Conservation (phyloP, 2,888 invertebrate genomes). For the Hipparchia sbordonii region DNA sequence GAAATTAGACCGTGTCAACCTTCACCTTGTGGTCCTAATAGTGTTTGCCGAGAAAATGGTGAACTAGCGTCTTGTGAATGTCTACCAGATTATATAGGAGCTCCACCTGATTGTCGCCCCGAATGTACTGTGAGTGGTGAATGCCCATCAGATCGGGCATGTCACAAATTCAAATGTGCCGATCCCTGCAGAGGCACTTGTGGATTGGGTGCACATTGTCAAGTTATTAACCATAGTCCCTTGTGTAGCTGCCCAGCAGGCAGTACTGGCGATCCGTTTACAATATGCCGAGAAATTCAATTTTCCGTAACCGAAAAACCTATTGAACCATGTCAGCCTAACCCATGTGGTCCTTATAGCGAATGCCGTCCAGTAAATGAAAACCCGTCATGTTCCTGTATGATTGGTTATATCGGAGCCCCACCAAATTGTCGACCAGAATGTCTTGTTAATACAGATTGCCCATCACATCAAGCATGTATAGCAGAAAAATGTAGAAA, state of each 20-base stretch:
- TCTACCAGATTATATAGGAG: slow-evolving; percentile 85
- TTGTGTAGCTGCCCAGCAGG: slow-evolving; percentile 88
- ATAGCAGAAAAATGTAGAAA: slow-evolving; percentile 91
- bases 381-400: slow-evolving; percentile 90
- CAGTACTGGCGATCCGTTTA: slow-evolving; percentile 86
- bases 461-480: slow-evolving; percentile 90
- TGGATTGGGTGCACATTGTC: slow-evolving; percentile 87
- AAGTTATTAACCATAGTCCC: slow-evolving; percentile 91
- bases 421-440: slow-evolving; percentile 93
- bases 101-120: slow-evolving; percentile 88
- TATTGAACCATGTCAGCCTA: slow-evolving; percentile 86
- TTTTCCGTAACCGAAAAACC: slow-evolving; percentile 53
- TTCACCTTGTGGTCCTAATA: slow-evolving; percentile 89
- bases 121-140: slow-evolving; percentile 91
- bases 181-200: slow-evolving; percentile 91
- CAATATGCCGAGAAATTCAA: slow-evolving; percentile 76
- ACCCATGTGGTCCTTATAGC: slow-evolving; percentile 92
- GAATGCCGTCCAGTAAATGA: slow-evolving; percentile 88
- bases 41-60: slow-evolving; percentile 88
- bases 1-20: slow-evolving; percentile 87
- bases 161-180: slow-evolving; percentile 89
- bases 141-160: slow-evolving; percentile 89
- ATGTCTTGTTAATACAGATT: slow-evolving; percentile 92
- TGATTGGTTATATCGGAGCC: slow-evolving; percentile 87
- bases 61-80: slow-evolving; percentile 89